Evolutionary conservation across 1,140 invertebrate genomes (phyloP).

Genomic region (Drosophila busckii): DNA sequence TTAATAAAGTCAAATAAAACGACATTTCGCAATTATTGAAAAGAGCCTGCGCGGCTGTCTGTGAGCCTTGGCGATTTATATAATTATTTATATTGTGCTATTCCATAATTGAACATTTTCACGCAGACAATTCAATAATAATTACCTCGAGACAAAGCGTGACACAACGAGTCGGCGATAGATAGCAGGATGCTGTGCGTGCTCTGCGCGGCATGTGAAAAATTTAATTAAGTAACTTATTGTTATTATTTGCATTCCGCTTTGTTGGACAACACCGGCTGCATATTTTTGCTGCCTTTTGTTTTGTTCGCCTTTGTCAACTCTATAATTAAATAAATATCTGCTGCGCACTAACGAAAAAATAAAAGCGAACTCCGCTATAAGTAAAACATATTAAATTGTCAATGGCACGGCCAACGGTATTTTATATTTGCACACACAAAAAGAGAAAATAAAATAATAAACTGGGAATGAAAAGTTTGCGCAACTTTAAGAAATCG

Average conservation of each 20-base stretch:
- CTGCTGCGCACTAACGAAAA: conserved; percentile 16
- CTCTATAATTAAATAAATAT: conserved; percentile 45
- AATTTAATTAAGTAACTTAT: conserved; percentile 77
- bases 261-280: conserved; percentile 51
- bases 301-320: conserved; percentile 21
- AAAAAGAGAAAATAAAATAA: too few relatives aligned
- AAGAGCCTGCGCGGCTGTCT: conserved; percentile 17
- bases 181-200: background rate
- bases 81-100: conserved; percentile 76
- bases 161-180: conserved; percentile 14
- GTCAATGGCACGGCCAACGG: conserved; percentile 17
- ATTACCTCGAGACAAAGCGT: conserved; percentile 45
- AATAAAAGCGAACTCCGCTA: background rate
- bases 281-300: conserved; percentile 34
- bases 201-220: conserved; percentile 51
- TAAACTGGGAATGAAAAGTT: conserved; percentile 6
- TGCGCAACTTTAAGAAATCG: conserved; percentile 10
- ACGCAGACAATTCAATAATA: conserved; percentile 73
- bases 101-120: conserved; percentile 71
- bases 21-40: conserved; percentile 50
- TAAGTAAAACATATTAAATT: conserved; percentile 13
- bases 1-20: conserved; percentile 12
- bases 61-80: too few relatives aligned
- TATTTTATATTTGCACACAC: conserved; percentile 13
- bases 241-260: conserved; percentile 72